Conservation (phyloP, 2,888 invertebrate genomes). For the Kryphioiulus occultus region DNA sequence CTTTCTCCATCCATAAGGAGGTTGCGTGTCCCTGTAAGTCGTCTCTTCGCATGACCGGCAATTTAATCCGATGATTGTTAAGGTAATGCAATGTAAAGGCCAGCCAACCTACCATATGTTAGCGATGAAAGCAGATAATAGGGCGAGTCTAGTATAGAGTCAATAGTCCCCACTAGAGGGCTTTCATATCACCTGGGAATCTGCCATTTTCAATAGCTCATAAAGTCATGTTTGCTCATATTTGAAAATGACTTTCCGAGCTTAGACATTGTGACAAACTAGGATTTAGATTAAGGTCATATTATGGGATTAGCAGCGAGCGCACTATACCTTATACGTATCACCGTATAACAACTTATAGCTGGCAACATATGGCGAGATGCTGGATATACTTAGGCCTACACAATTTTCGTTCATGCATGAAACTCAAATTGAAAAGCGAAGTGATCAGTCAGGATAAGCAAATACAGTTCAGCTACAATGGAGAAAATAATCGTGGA, state of each 20-base stretch:
- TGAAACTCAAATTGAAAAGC: constrained; percentile 9
- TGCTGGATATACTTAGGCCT: not conserved
- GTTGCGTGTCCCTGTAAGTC: constrained; percentile 1
- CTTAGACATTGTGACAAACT: constrained; percentile 31
- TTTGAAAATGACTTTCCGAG: constrained; percentile 8
- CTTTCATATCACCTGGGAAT: constrained; percentile 42
- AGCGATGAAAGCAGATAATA: constrained; percentile 33
- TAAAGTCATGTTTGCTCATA: constrained; percentile 46
- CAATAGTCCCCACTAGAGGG: constrained; percentile 21
- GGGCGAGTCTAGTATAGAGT: constrained; percentile 27
- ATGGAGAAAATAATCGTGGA: constrained; percentile 7
- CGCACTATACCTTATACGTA: not conserved
- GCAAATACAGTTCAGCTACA: not conserved
- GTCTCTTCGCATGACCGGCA: constrained; percentile 1
- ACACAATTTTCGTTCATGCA: not conserved
- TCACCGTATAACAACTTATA: not conserved
- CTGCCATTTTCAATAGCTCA: constrained; percentile 27
- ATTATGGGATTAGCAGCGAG: constrained; percentile 34
- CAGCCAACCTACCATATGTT: constrained; percentile 45
- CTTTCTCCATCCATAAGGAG: not conserved
- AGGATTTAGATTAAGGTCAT: constrained; percentile 34
- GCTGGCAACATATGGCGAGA: not conserved
- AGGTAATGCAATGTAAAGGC: constrained; percentile 17
- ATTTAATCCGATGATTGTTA: constrained; percentile 23
- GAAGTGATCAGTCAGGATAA: not conserved